A percentile compares a stretch with the other conserved stretches of the same genome.
Conservation (phyloP, 2,797 vertebrate genomes). For the Loriculus beryllinus region DNA sequence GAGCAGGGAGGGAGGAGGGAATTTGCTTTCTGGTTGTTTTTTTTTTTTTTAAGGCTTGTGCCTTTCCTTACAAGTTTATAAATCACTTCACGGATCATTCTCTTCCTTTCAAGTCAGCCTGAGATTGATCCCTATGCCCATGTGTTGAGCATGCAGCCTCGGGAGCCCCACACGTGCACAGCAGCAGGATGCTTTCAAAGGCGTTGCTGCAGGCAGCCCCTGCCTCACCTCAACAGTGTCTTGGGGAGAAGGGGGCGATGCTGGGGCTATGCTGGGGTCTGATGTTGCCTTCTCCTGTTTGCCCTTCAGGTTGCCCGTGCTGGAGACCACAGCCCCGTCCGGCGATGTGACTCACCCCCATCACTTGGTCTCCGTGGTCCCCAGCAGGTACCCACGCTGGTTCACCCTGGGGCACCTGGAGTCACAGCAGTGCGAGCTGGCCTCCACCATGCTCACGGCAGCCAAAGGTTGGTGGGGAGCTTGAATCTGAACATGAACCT, state of each 20-base stretch:
- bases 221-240: not conserved
- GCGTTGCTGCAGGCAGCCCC: not conserved
- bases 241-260: not conserved
- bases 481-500: not conserved
- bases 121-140: constrained; percentile 27
- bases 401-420: constrained; percentile 98
- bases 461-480: constrained; percentile 83
- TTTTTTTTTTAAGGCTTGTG: not conserved
- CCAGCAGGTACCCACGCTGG: constrained; percentile 95
- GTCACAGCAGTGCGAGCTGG: constrained; percentile 97
- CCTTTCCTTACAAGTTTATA: constrained; percentile 61
- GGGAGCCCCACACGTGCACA: not conserved
- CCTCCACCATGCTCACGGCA: constrained; percentile 97
- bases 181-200: constrained; percentile 39
- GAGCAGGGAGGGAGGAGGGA: not conserved
- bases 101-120: constrained; percentile 55
- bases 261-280: not conserved
- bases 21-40: not conserved
- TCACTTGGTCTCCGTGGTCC: constrained; percentile 94
- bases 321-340: constrained; percentile 89
- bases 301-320: constrained; percentile 83
- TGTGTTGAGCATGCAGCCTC: constrained; percentile 21
- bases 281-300: constrained; percentile 14
- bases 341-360: constrained; percentile 90
- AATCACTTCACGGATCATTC: constrained; percentile 47